phyloP scores from a whole-genome alignment of 1,140 invertebrate genomes.

The Drepana arcuata region DNA sequence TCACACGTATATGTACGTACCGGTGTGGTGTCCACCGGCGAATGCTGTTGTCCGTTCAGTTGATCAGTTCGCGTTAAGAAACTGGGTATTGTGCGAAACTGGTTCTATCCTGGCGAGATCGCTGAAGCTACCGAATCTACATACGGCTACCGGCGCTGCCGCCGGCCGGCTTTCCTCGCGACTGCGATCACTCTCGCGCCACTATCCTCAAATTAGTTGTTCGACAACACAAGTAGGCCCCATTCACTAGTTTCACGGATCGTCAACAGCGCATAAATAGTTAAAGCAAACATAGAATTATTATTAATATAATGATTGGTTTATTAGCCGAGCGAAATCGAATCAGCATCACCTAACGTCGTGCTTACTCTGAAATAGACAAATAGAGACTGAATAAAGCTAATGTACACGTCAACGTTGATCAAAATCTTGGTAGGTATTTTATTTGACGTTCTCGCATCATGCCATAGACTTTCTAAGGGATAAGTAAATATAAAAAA shows the following conservation, averaged over 20 bases:
- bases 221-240: conserved; percentile 29
- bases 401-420: too few relatives aligned
- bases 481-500: too few relatives aligned
- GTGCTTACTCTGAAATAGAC: too few relatives aligned
- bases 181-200: conserved; percentile 23
- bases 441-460: too few relatives aligned
- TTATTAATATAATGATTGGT: too few relatives aligned
- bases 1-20: conserved; percentile 31
- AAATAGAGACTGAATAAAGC: too few relatives aligned
- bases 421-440: too few relatives aligned
- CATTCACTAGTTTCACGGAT: conserved; percentile 39
- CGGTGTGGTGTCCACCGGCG: conserved; percentile 40
- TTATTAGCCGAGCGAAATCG: too few relatives aligned
- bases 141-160: conserved; percentile 17
- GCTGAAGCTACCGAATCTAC: conserved; percentile 35
- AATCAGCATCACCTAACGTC: too few relatives aligned
- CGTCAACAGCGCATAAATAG: conserved; percentile 29
- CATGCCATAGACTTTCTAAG: too few relatives aligned
- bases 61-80: conserved; percentile 45
- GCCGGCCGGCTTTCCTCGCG: conserved; percentile 30
- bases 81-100: conserved; percentile 47
- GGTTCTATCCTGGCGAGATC: conserved; percentile 33
- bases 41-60: too few relatives aligned
- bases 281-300: too few relatives aligned
- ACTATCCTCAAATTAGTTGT: conserved; percentile 25